Conservation (phyloP, 2,888 invertebrate species). For the Caenorhabditis parvicauda region DNA sequence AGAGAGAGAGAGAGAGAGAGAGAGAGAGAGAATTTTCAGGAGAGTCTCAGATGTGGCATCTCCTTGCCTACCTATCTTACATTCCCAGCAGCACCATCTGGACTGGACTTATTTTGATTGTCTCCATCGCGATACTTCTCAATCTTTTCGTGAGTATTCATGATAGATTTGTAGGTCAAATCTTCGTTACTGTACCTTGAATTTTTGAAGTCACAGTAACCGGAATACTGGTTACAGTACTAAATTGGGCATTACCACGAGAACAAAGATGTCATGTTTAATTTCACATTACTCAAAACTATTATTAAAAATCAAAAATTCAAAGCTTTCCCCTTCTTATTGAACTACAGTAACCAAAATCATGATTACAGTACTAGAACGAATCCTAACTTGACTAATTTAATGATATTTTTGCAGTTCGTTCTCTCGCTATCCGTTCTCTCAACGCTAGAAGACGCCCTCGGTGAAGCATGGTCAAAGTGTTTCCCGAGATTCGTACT, state of each 20-base stretch:
- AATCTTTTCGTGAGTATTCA: constrained; percentile 51
- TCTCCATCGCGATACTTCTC: constrained; percentile 45
- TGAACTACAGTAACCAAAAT: too few relatives aligned
- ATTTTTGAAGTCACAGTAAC: too few relatives aligned
- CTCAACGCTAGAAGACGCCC: constrained; percentile 57
- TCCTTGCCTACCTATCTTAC: constrained; percentile 54
- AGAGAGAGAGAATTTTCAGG: constrained; percentile 24
- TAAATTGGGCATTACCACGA: too few relatives aligned
- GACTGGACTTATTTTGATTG: constrained; percentile 47
- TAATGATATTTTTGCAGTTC: constrained; percentile 47
- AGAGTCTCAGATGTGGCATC: constrained; percentile 56
- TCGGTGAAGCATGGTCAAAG: constrained; percentile 57
- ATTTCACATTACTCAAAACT: too few relatives aligned
- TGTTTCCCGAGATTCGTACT: constrained; percentile 58
- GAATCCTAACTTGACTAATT: background rate
- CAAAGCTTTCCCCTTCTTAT: too few relatives aligned
- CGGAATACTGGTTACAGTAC: too few relatives aligned
- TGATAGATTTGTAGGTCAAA: background rate
- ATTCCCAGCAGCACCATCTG: constrained; percentile 51
- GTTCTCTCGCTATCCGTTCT: constrained; percentile 56
- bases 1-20: background rate
- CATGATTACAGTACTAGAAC: too few relatives aligned
- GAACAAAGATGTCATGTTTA: too few relatives aligned
- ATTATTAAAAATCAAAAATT: too few relatives aligned
- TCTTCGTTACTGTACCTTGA: background rate